Evolutionary conservation across 2,797 vertebrate genomes (phyloP), one percentile per base, ranked within the genome.

Genomic region (Ataeniobius toweri): DNA sequence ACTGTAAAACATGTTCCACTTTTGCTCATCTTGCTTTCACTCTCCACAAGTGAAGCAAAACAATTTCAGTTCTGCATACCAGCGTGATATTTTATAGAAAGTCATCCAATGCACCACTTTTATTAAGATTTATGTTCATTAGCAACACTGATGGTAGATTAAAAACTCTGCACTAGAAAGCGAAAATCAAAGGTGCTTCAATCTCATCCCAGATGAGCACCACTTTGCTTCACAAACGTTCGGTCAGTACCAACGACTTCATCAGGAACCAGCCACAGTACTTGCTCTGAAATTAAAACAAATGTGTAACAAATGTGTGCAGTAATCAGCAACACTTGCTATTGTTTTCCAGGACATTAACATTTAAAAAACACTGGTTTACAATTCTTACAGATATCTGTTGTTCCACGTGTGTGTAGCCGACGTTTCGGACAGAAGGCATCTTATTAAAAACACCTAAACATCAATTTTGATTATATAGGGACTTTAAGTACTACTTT

Each of bases 1-100:
- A 76, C 73, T 59, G 83, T 82, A 75, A 85, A 69, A 41, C 22
- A 2, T 22, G 74, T 53, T 86, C 31, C 75, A 83, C 58, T 71
- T 86, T 78, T 83, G 44, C 71, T 75, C 13, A 44, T 2, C 0
- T 28, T n/a, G 26, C 41, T 75, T 74, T 70, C 55, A 65, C 73
- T 36, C 48, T 24, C 36, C 39, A 70, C 74, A 79, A 84, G 10
- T 56, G 83, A 44, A 46, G n/a, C 61, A 67, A 75, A 76, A n/a
- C 73, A 16, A 28, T 36, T 31, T 12, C 39, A 44, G 56, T 22
- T 46, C 75, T 31, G 58, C 56, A 59, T 61, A 56, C 75, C 65
- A 72, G 20, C 41, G 39, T n/a, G 24, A 59, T 24, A 51, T 41
- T 28, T 53, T 3, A 73, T 24, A 13, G 26, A 9, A 75, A 70